Base-by-base conservation (phyloP, 2,888 invertebrate genomes). In the Steinernema carpocapsae region DNA sequence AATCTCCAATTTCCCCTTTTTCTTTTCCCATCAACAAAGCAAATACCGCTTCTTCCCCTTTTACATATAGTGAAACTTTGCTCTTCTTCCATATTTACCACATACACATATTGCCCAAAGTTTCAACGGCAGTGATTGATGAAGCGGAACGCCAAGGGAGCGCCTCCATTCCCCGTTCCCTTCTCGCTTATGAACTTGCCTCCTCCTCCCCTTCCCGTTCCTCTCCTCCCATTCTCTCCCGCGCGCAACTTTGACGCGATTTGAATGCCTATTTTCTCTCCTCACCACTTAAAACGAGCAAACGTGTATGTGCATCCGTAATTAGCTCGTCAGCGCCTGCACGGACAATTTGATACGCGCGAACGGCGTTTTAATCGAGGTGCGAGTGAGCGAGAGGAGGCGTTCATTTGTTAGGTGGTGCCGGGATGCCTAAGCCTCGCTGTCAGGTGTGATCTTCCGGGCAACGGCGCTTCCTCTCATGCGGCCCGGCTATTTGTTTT, bases 121-220 rank as follows among this genome's bases (percentile, higher is more conserved):
- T 56, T 56, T 56, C 56, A 56, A 6, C 56, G 56, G n/a, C 56
- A 26, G 12, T 56, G 56, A 56, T 56, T 56, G 56, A 56, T 56
- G 56, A 6, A 19, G 22, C 26, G 56, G 56, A 56, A 56, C 56
- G 56, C 26, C 56, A 26, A 6, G 24, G 26, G 56, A 56, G 2
- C 56, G 24, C 22, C 26, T 22, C 19, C 56, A 14, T 24, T 26
- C 3, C 56, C 10, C 24, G 22, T 10, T 43, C 12, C 56, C 4
- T 6, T 19, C 24, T 4, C 2, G 22, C 56, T 56, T 56, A 6
- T 56, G 56, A 56, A 56, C 56, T 56, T 56, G 56, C 56, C 56
- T 12, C 14, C 56, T 22, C 56, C 6, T 19, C 12, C 51, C 51
- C 12, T 6, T 19, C 48, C n/a, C 48, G 48, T 19, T 6, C 14